A percentile compares a stretch with the other conserved stretches of the same genome.
These are phyloP conservation scores for Murina feae DNA, from an alignment of 2,113 vertebrate genomes.

Conservation along the genomic window DNA sequence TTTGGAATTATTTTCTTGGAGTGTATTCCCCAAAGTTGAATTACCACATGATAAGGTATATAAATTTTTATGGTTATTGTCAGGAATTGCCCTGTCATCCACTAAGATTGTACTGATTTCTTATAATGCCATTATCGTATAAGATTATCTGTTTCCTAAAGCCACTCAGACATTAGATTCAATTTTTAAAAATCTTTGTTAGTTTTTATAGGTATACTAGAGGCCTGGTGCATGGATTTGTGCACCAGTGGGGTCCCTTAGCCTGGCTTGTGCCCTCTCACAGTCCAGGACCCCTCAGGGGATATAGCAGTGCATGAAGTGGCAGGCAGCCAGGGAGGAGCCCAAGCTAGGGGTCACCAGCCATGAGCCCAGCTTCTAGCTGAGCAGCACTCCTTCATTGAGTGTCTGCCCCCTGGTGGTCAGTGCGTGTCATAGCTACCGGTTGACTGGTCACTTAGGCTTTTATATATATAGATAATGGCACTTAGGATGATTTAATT, in stretches of 20 bases:
- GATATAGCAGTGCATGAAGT: no score
- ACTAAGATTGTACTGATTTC: constrained; percentile 13
- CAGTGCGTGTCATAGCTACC: no score
- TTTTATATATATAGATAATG: neutral
- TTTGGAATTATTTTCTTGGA: constrained; percentile 36
- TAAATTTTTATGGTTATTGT: constrained; percentile 37
- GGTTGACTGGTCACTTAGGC: no score
- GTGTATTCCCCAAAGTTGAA: neutral
- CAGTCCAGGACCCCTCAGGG: no score
- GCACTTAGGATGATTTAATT: constrained; percentile 27
- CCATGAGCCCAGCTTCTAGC: no score
- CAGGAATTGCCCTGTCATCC: neutral
- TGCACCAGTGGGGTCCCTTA: no score
- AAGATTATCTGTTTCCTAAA: neutral
- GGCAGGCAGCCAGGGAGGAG: no score
- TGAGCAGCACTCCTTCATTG: no score
- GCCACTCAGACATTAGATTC: neutral
- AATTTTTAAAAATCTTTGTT: neutral
- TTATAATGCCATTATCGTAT: constrained; percentile 25
- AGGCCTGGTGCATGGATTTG: no score
- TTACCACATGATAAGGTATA: constrained; percentile 19
- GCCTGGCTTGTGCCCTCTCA: no score
- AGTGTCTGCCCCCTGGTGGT: no score
- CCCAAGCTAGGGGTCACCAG: no score
- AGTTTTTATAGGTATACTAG: constrained; percentile 25